phyloP scores from a whole-genome alignment of 2,888 invertebrate genomes.

The Tridacna crocea region DNA sequence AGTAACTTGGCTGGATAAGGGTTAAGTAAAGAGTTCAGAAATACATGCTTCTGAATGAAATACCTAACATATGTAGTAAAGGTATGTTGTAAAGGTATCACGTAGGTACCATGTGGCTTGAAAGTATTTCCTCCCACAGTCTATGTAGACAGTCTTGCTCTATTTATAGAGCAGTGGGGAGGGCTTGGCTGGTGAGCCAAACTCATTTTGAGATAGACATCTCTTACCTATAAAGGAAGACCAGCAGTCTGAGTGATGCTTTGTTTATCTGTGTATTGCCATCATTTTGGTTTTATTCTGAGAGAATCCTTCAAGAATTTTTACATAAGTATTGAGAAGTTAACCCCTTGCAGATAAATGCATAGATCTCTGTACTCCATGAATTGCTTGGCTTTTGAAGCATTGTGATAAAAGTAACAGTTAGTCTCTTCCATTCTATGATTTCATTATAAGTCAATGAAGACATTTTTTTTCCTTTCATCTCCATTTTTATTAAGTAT shows the following conservation, averaged over 20 bases:
- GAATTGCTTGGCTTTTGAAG: neutral
- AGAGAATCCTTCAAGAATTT: slow-evolving; percentile 11
- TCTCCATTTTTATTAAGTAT: too few relatives aligned
- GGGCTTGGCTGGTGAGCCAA: slow-evolving; percentile 26
- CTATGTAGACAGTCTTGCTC: slow-evolving; percentile 20
- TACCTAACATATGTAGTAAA: slow-evolving; percentile 24
- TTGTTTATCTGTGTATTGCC: slow-evolving; percentile 25
- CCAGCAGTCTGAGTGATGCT: neutral
- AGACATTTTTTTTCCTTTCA: too few relatives aligned
- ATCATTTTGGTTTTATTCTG: slow-evolving; percentile 5
- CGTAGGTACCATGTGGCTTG: slow-evolving; percentile 3
- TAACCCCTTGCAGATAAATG: neutral
- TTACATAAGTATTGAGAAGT: neutral
- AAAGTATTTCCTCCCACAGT: slow-evolving; percentile 7
- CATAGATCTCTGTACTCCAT: neutral
- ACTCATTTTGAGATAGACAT: slow-evolving; percentile 34
- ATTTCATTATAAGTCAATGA: too few relatives aligned
- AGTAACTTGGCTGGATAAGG: neutral
- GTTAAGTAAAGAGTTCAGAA: neutral
- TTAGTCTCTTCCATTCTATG: too few relatives aligned
- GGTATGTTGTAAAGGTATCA: neutral
- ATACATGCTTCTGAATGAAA: slow-evolving; percentile 36
- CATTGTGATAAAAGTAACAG: too few relatives aligned
- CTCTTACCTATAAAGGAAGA: slow-evolving; percentile 31
- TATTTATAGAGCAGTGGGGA: slow-evolving; percentile 40